phyloP scores from a whole-genome alignment of 2,113 vertebrate species.

The Tauraco erythrolophus region DNA sequence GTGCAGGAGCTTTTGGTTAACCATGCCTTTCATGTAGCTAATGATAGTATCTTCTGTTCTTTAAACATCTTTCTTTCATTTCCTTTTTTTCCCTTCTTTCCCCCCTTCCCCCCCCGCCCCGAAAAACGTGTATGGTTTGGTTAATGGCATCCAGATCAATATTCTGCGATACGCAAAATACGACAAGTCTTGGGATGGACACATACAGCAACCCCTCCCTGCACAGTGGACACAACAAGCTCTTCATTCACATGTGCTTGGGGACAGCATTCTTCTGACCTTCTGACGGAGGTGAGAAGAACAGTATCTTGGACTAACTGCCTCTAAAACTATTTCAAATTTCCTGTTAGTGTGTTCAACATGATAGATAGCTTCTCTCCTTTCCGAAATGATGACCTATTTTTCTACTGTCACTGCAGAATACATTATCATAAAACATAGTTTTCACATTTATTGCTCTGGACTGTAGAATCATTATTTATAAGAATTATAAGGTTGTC shows the following conservation, averaged over 20 bases:
- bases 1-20: neutral
- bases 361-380: slow-evolving; percentile 26
- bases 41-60: neutral
- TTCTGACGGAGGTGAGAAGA: neutral
- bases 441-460: slow-evolving; percentile 49
- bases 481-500: slow-evolving; percentile 55
- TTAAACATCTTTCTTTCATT: neutral
- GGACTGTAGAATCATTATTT: slow-evolving; percentile 46
- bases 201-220: neutral
- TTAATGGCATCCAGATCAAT: neutral
- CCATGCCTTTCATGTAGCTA: neutral
- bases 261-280: neutral
- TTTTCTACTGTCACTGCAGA: slow-evolving; percentile 56
- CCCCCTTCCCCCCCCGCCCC: too few species aligned
- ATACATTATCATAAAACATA: slow-evolving; percentile 50
- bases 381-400: slow-evolving; percentile 59
- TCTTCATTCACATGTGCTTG: neutral
- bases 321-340: neutral
- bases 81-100: neutral
- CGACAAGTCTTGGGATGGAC: neutral
- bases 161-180: neutral
- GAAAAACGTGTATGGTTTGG: neutral
- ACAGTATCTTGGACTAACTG: neutral
- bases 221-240: neutral
- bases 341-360: neutral